Conservation (phyloP, 2,797 vertebrate species). For the Macroramphosus scolopax region DNA sequence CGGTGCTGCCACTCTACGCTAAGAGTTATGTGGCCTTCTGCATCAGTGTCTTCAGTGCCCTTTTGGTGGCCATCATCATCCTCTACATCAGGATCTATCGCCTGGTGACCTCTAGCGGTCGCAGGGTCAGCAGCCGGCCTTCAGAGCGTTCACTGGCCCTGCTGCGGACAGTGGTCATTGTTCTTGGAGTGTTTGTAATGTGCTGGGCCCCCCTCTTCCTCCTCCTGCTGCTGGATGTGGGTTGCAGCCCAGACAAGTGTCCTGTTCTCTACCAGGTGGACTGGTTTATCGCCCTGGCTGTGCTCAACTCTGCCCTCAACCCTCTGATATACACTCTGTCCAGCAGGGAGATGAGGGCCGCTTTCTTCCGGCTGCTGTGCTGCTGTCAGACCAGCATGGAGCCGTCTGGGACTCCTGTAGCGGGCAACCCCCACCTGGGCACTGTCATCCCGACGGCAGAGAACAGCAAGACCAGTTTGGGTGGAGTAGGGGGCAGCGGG, state of each 20-base stretch:
- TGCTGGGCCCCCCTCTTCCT: constrained; percentile 83
- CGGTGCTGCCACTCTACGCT: constrained; percentile 78
- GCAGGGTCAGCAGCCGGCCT: constrained; percentile 75
- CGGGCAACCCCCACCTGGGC: constrained; percentile 59
- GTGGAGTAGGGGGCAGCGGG: constrained; percentile 52
- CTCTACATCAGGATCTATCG: constrained; percentile 83
- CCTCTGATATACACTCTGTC: constrained; percentile 82
- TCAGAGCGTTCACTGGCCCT: constrained; percentile 79
- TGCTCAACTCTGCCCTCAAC: constrained; percentile 83
- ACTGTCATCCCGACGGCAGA: constrained; percentile 72
- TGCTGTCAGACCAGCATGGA: constrained; percentile 68
- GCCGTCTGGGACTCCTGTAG: constrained; percentile 27
- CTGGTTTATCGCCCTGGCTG: constrained; percentile 81
- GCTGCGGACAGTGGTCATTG: constrained; percentile 81
- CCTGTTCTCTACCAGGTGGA: constrained; percentile 76
- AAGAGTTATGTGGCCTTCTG: constrained; percentile 82
- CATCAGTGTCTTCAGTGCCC: constrained; percentile 76
- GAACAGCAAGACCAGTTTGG: constrained; percentile 77
- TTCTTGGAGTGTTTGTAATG: constrained; percentile 78
- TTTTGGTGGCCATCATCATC: constrained; percentile 77
- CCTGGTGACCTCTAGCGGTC: constrained; percentile 78
- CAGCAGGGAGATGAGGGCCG: constrained; percentile 80
- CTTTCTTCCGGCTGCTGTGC: constrained; percentile 77
- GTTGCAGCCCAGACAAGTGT: constrained; percentile 71
- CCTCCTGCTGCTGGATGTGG: constrained; percentile 79